Base-by-base conservation (phyloP, 2,113 vertebrate species). In the Fregetta grallaria region DNA sequence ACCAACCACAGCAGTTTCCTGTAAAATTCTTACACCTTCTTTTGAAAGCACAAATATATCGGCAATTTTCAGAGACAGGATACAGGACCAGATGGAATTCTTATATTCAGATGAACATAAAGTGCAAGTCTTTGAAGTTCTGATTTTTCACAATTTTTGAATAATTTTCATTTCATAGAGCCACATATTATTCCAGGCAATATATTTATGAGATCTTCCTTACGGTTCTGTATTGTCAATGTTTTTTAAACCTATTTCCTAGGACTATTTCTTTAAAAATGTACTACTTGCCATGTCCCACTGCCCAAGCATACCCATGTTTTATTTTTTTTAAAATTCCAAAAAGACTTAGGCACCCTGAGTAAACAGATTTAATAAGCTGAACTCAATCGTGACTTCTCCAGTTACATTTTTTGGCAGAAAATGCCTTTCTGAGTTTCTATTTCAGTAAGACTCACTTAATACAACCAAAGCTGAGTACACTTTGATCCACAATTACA, bases 321-420 rank as follows among this genome's bases (percentile, higher is more conserved):
- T 87, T 93, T 79, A 6, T 10, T 32, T 71, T 86, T 90, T 87
- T 55, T 58, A 30, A 42, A 94, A 94, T 92, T 97, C 96, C 95
- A 88, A 19, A 92, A 96, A 86, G 87, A 95, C 52, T 96, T 96
- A 90, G 74, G 90, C 90, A 96, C 90, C 93, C 82, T 90, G 74
- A 94, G 90, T 94, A 97, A 97, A 97, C 94, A 97, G 91, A 94
- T 93, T 97, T 96, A 96, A 95, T 85, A 97, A 96, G 94, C 89
- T 97, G 97, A 97, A 96, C 94, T 97, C 90, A 93, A 92, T 92
- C 65, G 72, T 92, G 95, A 96, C 91, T 97, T 96, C 96, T 97
- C 94, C 85, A 77, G 93, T 97, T 81, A 95, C 52, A 97, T 96
- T 94, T 97, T 96, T 95, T 97, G 96, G 95, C 97, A 97, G 86